Conservation (phyloP, 2,113 vertebrate genomes). For the Parus major region DNA sequence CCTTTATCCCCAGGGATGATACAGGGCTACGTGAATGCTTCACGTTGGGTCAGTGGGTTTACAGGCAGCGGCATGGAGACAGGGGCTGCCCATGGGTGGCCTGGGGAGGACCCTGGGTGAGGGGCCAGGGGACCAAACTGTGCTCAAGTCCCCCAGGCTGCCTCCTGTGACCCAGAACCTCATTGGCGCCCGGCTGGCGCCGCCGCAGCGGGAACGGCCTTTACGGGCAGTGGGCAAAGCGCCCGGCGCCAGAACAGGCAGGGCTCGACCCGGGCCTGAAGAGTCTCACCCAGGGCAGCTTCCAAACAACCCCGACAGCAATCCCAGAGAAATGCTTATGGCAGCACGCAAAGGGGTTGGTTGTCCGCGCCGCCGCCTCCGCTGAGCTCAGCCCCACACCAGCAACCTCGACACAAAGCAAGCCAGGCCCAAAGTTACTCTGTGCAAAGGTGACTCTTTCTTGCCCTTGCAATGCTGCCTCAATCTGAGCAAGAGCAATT, state of each 20-base stretch:
- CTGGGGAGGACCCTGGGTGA: background rate
- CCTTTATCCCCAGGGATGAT: background rate
- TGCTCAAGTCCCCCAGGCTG: background rate
- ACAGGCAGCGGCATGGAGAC: background rate
- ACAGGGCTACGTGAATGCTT: fast-evolving
- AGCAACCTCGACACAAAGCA: background rate
- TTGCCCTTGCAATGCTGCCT: background rate
- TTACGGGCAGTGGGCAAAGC: background rate
- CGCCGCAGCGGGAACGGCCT: background rate
- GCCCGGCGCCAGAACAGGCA: background rate
- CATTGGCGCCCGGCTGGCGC: background rate
- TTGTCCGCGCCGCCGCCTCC: background rate
- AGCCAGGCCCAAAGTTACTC: constrained; percentile 36
- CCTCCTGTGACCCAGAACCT: background rate
- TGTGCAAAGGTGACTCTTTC: constrained; percentile 36
- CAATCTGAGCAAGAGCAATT: background rate
- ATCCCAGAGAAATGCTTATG: background rate
- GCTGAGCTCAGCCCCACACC: background rate
- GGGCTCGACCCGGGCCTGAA: background rate
- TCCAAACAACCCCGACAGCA: background rate
- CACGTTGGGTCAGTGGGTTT: fast-evolving
- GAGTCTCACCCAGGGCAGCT: background rate
- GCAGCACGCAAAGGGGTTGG: background rate
- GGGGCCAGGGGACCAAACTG: background rate
- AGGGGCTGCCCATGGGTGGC: background rate